Evolutionary conservation across 2,113 vertebrate species (phyloP).

Genomic region (Coptodon rendalli): DNA sequence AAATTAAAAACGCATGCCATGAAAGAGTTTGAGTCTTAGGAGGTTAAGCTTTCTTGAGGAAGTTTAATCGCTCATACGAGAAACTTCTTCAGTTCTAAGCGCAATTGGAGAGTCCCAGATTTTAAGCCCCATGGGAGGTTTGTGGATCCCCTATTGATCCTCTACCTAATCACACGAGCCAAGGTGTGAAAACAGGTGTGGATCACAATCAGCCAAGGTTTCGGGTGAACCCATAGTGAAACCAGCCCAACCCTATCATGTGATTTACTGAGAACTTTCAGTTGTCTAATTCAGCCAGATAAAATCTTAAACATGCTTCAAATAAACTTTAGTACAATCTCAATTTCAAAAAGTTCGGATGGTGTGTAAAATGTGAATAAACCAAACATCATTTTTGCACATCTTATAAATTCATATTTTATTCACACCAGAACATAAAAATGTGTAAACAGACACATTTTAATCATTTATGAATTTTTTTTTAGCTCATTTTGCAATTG

Average conservation of each 20-base stretch:
- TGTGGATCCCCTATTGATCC: background rate
- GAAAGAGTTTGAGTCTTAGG: background rate
- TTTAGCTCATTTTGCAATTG: background rate
- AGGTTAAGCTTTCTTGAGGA: too few relatives aligned
- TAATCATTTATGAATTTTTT: background rate
- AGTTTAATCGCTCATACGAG: too few relatives aligned
- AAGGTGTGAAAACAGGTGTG: background rate
- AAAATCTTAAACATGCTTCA: background rate
- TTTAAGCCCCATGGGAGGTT: background rate
- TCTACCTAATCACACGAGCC: fast-evolving
- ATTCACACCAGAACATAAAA: background rate
- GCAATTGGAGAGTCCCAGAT: background rate
- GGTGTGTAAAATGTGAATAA: background rate
- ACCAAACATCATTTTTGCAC: background rate
- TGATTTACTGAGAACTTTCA: background rate
- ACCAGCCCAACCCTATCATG: background rate
- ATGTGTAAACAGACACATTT: background rate
- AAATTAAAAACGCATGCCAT: background rate
- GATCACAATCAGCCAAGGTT: background rate
- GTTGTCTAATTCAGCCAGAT: background rate
- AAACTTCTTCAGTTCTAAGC: too few relatives aligned
- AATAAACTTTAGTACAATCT: background rate
- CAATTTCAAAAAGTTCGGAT: background rate
- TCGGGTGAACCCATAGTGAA: background rate
- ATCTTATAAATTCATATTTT: background rate